Base-by-base conservation (phyloP, 1,140 invertebrate genomes). In the Oedothorax gibbosus region DNA sequence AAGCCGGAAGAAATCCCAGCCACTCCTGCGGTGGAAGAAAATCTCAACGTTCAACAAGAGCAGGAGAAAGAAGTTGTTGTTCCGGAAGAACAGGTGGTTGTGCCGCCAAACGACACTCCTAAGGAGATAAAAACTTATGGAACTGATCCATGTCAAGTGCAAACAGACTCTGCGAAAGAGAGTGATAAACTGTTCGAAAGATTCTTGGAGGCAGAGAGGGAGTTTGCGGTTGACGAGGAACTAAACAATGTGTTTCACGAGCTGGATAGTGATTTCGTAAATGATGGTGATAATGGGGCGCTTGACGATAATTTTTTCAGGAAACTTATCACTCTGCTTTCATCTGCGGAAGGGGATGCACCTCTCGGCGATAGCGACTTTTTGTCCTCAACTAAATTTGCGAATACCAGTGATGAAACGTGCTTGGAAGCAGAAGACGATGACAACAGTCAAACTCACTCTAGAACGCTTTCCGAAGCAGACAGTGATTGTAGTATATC, bases 161-260 rank as follows among this genome's bases (percentile, higher is more conserved):
- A 57, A 15, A 35, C 49, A 69, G 56, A 49, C 9, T 75, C 56
- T n/a, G 75, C 21, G 3, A 54, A 78, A 60, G 83, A 85, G 50
- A 85, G 83, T 49, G 83, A 85, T 54, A 77, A 85, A 53, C 56
- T 85, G 12, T 78, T 85, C 54, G 73, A 85, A 54, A 85, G 83
- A 54, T 85, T 85, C 49, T 35, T 76, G 12, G 83, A 85, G 49
- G 83, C 83, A 14, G 83, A 85, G 51, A 69, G 83, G 15, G 83
- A 78, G 54, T 85, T 85, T n/a, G 73, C 83, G n/a, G 75, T 71
- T 21, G 83, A 85, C 49, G 83, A 85, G n/a, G 83, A 85, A 56
- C 56, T 85, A 15, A 78, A 85, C 56, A 77, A 75, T 15, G 83
- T 85, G 20, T 79, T 87, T 72, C 66, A 85, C 9, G 75, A 68